Conservation (phyloP, 30 jellyfish, hydroid and myxozoan genomes). For the Chrysaora quinquecirrha region DNA sequence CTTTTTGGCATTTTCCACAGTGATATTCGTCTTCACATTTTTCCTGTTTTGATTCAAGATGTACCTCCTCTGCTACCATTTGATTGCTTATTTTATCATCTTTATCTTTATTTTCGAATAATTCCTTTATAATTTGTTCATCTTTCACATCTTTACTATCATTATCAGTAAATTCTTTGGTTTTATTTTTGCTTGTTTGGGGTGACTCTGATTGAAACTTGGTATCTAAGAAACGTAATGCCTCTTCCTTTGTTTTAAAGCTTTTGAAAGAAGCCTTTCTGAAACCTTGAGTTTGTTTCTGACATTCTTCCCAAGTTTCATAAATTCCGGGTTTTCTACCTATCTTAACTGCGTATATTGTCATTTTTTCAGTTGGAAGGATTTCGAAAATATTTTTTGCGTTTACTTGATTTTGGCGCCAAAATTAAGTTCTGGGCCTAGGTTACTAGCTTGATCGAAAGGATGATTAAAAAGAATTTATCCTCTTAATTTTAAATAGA, state of each 20-base stretch:
- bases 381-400: too few relatives aligned
- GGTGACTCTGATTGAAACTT: not conserved
- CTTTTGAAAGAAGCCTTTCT: slow-evolving; percentile 2
- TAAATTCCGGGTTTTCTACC: slow-evolving; percentile 6
- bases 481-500: too few relatives aligned
- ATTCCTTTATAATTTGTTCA: not conserved
- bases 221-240: not conserved
- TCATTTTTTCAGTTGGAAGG: not conserved
- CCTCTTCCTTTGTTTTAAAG: slow-evolving; percentile 23
- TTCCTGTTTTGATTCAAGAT: not conserved
- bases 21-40: not conserved
- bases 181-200: not conserved
- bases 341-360: not conserved
- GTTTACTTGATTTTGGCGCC: not conserved
- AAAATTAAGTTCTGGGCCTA: not conserved
- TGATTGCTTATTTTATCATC: not conserved
- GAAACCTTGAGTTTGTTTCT: slow-evolving; percentile 5
- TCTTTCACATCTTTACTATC: slow-evolving; percentile 8
- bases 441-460: too few relatives aligned
- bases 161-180: not conserved
- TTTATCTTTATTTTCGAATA: not conserved
- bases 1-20: slow-evolving; percentile 3
- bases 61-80: not conserved
- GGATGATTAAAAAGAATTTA: too few relatives aligned
- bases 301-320: slow-evolving; percentile 10